Evolutionary conservation across 2,113 vertebrate genomes (phyloP).

Genomic region (Albula goreensis): DNA sequence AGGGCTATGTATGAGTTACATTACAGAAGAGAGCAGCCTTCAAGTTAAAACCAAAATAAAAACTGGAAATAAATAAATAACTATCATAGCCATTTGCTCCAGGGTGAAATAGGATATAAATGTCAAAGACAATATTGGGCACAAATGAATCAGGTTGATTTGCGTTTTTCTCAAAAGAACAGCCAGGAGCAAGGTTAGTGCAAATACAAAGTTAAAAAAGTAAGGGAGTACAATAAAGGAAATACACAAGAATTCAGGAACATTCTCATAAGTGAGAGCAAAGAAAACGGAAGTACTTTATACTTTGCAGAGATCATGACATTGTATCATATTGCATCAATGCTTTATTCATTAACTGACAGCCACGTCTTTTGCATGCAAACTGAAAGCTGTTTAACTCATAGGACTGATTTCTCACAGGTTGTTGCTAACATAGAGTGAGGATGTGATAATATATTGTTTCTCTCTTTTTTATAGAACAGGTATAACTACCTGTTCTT

Average conservation of each 20-base stretch:
- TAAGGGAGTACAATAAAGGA: background rate
- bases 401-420: background rate
- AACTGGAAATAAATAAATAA: background rate
- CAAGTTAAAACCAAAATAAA: background rate
- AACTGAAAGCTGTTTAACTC: background rate
- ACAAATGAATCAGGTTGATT: background rate
- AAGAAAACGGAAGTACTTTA: background rate
- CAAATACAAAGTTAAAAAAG: background rate
- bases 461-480: background rate
- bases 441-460: no score
- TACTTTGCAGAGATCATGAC: background rate
- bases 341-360: constrained; percentile 1
- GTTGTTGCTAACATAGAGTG: no score
- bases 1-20: background rate
- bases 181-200: constrained; percentile 20
- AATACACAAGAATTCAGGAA: background rate
- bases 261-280: background rate
- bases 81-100: background rate
- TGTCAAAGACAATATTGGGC: background rate
- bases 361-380: background rate
- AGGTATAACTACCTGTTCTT: background rate
- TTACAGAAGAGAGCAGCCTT: background rate
- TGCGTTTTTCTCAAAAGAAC: constrained; percentile 8
- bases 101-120: constrained; percentile 12
- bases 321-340: background rate